phyloP scores from a whole-genome alignment of 1,140 invertebrate species.

The Medauroidea extradentata region DNA sequence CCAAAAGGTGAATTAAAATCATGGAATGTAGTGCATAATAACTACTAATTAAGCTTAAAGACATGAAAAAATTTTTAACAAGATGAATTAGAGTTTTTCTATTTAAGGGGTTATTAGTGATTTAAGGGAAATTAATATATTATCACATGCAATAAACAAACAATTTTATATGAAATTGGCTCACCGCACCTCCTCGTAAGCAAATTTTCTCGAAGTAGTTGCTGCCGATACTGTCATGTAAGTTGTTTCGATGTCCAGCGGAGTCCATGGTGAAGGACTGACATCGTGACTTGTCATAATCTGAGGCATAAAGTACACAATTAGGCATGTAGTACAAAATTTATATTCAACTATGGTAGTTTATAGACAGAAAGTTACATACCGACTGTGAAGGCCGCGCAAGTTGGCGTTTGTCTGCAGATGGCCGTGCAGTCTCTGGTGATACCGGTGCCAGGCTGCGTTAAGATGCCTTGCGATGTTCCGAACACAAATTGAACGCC shows the following conservation, averaged over 20 bases:
- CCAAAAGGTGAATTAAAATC: too few relatives aligned
- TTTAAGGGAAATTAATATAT: too few relatives aligned
- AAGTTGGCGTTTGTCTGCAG: constrained; percentile 43
- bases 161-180: neutral
- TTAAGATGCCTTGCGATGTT: constrained; percentile 38
- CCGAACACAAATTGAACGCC: constrained; percentile 37
- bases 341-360: too few relatives aligned
- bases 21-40: too few relatives aligned
- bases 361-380: constrained; percentile 14
- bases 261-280: constrained; percentile 39
- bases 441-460: constrained; percentile 44
- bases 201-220: constrained; percentile 49
- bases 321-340: too few relatives aligned
- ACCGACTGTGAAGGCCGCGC: constrained; percentile 44
- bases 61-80: too few relatives aligned
- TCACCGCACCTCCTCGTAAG: constrained; percentile 38
- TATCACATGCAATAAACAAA: too few relatives aligned
- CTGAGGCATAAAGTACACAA: constrained; percentile 27
- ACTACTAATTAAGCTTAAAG: too few relatives aligned
- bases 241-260: constrained; percentile 33
- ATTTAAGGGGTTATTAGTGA: too few relatives aligned
- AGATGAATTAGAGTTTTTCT: too few relatives aligned
- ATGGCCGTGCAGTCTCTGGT: constrained; percentile 46
- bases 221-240: constrained; percentile 35
- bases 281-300: constrained; percentile 45